Base-by-base conservation (phyloP, 2,797 vertebrate genomes). In the Tarsius wallacei region DNA sequence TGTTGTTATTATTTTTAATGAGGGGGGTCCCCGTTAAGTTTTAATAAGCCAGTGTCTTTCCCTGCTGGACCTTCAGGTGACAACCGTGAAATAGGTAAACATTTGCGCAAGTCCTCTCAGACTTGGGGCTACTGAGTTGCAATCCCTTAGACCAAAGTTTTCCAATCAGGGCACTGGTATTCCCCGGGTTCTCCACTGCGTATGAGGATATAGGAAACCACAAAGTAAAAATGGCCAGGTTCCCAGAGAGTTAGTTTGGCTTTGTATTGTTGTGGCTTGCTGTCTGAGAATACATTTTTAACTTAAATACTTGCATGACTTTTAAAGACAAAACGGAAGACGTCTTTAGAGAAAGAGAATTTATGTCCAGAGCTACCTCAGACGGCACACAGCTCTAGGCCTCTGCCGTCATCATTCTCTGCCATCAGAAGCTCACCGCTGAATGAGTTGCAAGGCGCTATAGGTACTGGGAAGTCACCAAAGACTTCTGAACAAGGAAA, bases 301-400 rank as follows among this genome's bases (percentile, higher is more conserved):
- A 91, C 64, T 73, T 86, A 81, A 78, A 85, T 59, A 93, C 76
- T 33, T 88, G 31, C 63, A 93, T 73, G 24, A 76, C 86, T 66
- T 90, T 95, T 47, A 86, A 91, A 91, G 76, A 64, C 57, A 63
- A 88, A 57, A 87, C 7, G 63, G n/a, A n/a, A 91, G n/a, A 59
- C 2, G 63, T 85, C 57, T 42, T 57, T 28, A 66, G 53, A 91
- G 51, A 89, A 59, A 66, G 53, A 91, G 51, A 89, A 70, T 22
- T 94, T 59, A 36, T 11, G 15, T 24, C 74, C 5, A 3, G 19
- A 90, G 42, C 6, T 36, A 33, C 66, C 92, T 94, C 19, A 28
- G 7, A 93, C 42, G 42, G 7, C 42, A 26, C 21, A 78, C 3
- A 64, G 11, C 49, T 57, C 10, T 17, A 80, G 17, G 73, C n/a